Evolutionary conservation across 1,140 invertebrate genomes (phyloP), one percentile per base, ranked within the genome.

Genomic region (Hormaphis cornu): DNA sequence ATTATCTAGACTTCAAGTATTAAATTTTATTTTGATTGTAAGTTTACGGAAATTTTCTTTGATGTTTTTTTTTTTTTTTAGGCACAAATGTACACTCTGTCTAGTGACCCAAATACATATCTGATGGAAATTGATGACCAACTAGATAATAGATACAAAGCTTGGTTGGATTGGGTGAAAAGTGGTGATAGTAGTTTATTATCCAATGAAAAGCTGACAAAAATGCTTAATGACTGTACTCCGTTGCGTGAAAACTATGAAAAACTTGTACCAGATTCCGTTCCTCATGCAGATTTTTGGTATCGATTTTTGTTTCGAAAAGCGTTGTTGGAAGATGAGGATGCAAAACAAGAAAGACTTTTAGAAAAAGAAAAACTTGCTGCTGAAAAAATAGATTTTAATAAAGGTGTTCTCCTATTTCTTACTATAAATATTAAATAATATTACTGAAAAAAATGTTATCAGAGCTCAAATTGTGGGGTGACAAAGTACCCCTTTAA

Each of bases 1-100:
- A 74, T 75, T 85, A 18, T 82, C 82, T 18, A 83, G 81, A 70
- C 80, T 83, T 69, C 84, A 85, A 79, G 84, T 84, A 71, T 72
- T 58, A 28, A 6, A 30, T 24, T 28, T 42, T 3, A 53, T 52
- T 54, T 52, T 53, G 2, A 40, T 10, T 26, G 56, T 5, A 28
- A 12, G 0, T 18, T 18, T 63, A 10, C 10, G 12, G 18, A 70
- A 1, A 71, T 20, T 14, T 9, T 58, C 2, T 63, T 28, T 71
- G 26, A 3, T 44, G 30, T n/a, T 54, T 69, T 69, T n/a, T n/a
- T n/a, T n/a, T n/a, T n/a, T n/a, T 72, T 70, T 7, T 52, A 76
- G 75, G 71, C 72, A 22, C 70, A 74, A 71, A 63, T 74, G 10
- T 80, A 79, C 72, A 76, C 78, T 61, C 70, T 82, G 40, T 77